Base-by-base conservation (phyloP, 1,140 invertebrate species). In the Drosophila pallidifrons region DNA sequence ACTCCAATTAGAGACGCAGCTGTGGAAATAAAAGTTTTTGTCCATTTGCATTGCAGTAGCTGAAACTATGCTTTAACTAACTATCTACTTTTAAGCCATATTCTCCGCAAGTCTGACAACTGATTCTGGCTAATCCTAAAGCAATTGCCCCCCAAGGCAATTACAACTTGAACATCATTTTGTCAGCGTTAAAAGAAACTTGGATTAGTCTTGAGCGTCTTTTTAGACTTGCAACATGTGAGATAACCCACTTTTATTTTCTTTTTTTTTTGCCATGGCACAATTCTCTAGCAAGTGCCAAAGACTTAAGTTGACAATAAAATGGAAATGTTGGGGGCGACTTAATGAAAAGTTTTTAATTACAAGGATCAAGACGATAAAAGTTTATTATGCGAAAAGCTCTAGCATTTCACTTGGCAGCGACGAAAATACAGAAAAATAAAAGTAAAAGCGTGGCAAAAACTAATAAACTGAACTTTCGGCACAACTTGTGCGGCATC, bases 301-400 rank as follows among this genome's bases (percentile, higher is more conserved):
- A 25, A 28, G 38, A 55, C 63, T 57, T 66, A 69, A 57, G 55
- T 60, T 78, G 79, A 78, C 79, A 74, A 61, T 69, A 69, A 82
- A 82, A 57, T 69, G 38, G 30, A 63, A 61, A 38, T 25, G 30
- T 68, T 32, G 52, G 13, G 3, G 13, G 43, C 51, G 75, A 79
- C 75, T 82, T 88, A 63, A 77, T 77, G 52, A 58, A 83, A 89
- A 88, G 63, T 88, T 88, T 88, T 88, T 89, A 88, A 88, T 88
- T 89, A 89, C 85, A 47, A 77, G 73, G 69, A 83, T 88, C 83
- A 83, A 69, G 69, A 79, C 83, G 89, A 88, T 88, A 83, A 88
- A 89, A 88, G 73, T 88, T 88, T 88, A 83, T 83, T 76, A 75
- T 76, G 83, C 85, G 70, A 54, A 88, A 77, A 82, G 75, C 82